Base-by-base conservation (phyloP, 2,888 invertebrate genomes). In the Melipona beecheii region DNA sequence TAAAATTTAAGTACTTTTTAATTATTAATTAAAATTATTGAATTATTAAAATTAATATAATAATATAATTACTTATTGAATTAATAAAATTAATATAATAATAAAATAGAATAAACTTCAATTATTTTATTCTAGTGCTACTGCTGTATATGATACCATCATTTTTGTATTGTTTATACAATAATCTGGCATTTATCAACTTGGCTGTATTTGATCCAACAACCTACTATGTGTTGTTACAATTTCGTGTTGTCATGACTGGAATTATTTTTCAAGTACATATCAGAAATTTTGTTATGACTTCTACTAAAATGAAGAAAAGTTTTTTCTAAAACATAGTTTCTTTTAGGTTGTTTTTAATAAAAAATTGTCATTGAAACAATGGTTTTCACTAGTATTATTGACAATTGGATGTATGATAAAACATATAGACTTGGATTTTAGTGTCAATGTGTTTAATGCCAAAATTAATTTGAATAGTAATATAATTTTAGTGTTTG, bases 141-240 rank as follows among this genome's bases (percentile, higher is more conserved):
- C 93, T 97, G 77, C 93, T 98, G 66, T 99, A 99, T 93, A 97
- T 98, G 95, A 96, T 99, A 86, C 99, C 99, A 64, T 97, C 99
- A 0, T 96, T 98, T 91, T 95, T 99, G 75, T 99, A 99, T 94
- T 99, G 98, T 92, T 95, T 99, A 74, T 99, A 99, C 95, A 99
- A 99, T 94, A 99, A 99, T 95, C 95, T 99, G 91, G 97, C 98
- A 52, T 99, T 98, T 95, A 95, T 98, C 74, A 99, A 99, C 95
- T 95, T 99, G 90, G 97, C 98, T 19, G 96, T 96, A 75, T 99
- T 98, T 95, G 99, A 99, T 94, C 99, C 99, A 1, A 99, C 99
- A 0, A 98, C 99, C 0, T 99, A 99, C 94, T 98, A 97, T 94
- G 95, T 99, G 78, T 94, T 99, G 65, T 95, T 99, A 13, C 99